A percentile compares a stretch with the other conserved stretches of the same genome.
Evolutionary conservation across 1,140 invertebrate genomes (phyloP).

Genomic region (Lepidurus packardi): DNA sequence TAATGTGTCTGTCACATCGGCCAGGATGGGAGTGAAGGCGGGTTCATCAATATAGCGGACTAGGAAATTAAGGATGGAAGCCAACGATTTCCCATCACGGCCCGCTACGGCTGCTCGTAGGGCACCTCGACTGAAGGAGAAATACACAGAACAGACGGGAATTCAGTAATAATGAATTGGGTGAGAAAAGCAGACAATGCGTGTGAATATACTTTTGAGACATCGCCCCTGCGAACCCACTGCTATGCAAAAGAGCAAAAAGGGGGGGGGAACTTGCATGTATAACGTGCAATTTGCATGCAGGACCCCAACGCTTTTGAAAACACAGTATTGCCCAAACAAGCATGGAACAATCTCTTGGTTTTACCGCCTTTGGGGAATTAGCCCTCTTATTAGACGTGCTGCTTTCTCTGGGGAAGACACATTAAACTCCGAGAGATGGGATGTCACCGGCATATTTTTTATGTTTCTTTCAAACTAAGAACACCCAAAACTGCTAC

Average conservation of each 20-base stretch:
- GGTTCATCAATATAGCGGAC: slow-evolving; percentile 64
- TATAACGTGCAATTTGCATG: slow-evolving; percentile 15
- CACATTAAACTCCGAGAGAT: background rate
- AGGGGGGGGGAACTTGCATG: background rate
- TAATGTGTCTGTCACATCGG: slow-evolving; percentile 65
- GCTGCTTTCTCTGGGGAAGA: background rate
- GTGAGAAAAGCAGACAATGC: slow-evolving; percentile 24
- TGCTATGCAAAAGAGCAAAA: background rate
- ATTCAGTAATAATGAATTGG: slow-evolving; percentile 12
- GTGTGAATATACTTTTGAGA: slow-evolving; percentile 20
- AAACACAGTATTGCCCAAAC: background rate
- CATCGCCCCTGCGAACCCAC: too few species aligned
- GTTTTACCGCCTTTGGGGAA: background rate
- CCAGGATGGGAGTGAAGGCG: slow-evolving; percentile 63
- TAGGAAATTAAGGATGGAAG: slow-evolving; percentile 67
- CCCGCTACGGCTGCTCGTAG: slow-evolving; percentile 62
- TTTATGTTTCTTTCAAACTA: background rate
- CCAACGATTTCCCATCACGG: slow-evolving; percentile 59
- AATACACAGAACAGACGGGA: background rate
- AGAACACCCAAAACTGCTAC: too few species aligned
- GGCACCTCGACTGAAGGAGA: slow-evolving; percentile 55
- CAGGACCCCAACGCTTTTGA: background rate
- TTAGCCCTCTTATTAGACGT: background rate
- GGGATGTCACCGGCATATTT: background rate
- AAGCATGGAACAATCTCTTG: background rate